Evolutionary conservation across 2,113 vertebrate species (phyloP).

Genomic region (Colius striatus): DNA sequence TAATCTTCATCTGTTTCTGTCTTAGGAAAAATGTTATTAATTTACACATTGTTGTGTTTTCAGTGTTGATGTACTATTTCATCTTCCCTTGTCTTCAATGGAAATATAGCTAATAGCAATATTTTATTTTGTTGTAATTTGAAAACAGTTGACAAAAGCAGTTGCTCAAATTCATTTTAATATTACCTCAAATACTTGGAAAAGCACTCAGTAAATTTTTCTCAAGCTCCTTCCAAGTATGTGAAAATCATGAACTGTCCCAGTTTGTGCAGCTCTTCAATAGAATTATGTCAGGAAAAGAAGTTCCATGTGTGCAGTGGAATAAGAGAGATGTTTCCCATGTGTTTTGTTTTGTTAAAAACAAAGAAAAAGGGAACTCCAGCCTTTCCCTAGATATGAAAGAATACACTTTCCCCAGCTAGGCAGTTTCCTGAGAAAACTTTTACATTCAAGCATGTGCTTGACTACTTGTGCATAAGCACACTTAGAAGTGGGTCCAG

Average conservation of each 20-base stretch:
- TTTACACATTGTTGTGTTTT: background rate
- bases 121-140: background rate
- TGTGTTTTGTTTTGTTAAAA: background rate
- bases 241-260: background rate
- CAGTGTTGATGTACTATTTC: background rate
- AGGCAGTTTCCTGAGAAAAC: background rate
- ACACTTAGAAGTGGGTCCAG: background rate
- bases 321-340: background rate
- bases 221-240: background rate
- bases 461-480: background rate
- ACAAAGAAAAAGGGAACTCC: background rate
- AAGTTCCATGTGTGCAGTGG: background rate
- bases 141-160: background rate
- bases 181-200: background rate
- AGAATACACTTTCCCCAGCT: background rate
- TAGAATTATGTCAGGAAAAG: background rate
- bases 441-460: background rate
- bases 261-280: background rate
- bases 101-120: background rate
- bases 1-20: background rate
- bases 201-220: fast-evolving
- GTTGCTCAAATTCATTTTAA: background rate
- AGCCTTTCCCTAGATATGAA: background rate
- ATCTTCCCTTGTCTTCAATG: background rate
- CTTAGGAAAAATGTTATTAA: background rate